phyloP scores from a whole-genome alignment of 2,797 vertebrate species.

The Limnodromus scolopaceus region DNA sequence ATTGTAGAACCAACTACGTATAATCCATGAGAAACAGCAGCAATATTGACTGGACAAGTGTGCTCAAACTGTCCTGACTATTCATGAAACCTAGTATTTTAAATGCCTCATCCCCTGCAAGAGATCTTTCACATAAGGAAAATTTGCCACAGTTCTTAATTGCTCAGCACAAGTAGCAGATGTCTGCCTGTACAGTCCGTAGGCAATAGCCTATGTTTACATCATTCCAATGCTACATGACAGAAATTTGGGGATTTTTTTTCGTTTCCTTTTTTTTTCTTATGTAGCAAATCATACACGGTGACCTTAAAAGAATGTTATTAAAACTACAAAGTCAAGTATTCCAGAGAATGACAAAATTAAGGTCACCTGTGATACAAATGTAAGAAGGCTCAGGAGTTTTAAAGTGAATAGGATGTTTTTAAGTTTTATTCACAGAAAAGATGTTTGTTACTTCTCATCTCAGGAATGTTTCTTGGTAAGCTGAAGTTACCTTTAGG shows the following conservation, averaged over 20 bases:
- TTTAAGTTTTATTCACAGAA: background rate
- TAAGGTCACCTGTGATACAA: background rate
- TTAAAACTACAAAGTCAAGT: background rate
- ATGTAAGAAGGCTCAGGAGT: background rate
- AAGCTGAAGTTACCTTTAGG: background rate
- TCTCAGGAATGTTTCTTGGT: background rate
- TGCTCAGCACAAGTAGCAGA: background rate
- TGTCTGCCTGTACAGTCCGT: background rate
- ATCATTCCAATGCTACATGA: background rate
- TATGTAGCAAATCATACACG: background rate
- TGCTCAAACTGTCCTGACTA: background rate
- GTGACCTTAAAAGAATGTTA: background rate
- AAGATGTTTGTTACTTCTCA: background rate
- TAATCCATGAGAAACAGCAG: background rate
- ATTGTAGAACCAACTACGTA: background rate
- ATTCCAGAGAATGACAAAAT: background rate
- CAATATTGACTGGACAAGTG: background rate
- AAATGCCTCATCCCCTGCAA: background rate
- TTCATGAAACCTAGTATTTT: background rate
- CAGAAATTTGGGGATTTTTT: fast-evolving
- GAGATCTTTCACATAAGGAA: background rate
- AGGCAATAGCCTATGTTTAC: background rate
- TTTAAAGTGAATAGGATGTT: background rate
- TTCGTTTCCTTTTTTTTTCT: background rate
- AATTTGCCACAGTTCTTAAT: background rate